Conservation (phyloP, 2,113 vertebrate species). For the Piaya cayana region DNA sequence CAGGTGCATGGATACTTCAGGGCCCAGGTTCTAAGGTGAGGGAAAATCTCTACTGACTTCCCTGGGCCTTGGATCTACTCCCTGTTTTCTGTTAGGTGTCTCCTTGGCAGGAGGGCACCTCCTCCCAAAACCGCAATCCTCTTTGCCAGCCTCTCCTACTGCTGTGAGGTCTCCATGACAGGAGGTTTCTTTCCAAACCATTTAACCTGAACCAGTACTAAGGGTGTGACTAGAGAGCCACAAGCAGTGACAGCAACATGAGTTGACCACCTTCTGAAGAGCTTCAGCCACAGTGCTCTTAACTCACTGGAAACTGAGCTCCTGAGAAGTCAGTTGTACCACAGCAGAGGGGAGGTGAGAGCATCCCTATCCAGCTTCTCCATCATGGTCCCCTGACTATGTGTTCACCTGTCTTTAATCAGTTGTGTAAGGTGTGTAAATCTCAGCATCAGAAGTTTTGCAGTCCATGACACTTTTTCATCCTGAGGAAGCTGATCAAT, state of each 20-base stretch:
- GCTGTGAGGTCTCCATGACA: accelerated
- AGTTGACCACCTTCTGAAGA: background rate
- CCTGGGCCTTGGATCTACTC: background rate
- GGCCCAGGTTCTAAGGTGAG: background rate
- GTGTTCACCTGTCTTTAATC: background rate
- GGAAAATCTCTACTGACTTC: background rate
- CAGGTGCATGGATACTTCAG: background rate
- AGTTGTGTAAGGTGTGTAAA: background rate
- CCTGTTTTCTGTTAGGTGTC: background rate
- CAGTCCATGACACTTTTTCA: background rate
- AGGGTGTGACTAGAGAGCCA: background rate
- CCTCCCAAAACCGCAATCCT: background rate
- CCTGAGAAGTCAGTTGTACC: background rate
- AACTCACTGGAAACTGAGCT: too few species aligned
- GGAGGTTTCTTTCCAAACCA: background rate
- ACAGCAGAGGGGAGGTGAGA: background rate
- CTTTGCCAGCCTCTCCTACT: background rate
- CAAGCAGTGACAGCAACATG: background rate
- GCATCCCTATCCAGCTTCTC: background rate
- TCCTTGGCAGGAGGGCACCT: accelerated
- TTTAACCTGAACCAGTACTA: background rate
- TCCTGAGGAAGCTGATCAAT: background rate
- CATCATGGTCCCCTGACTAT: background rate
- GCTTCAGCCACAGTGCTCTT: background rate
- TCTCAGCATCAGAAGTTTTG: background rate